Conservation (phyloP, 2,888 invertebrate genomes). For the Trachelus troglodyta region DNA sequence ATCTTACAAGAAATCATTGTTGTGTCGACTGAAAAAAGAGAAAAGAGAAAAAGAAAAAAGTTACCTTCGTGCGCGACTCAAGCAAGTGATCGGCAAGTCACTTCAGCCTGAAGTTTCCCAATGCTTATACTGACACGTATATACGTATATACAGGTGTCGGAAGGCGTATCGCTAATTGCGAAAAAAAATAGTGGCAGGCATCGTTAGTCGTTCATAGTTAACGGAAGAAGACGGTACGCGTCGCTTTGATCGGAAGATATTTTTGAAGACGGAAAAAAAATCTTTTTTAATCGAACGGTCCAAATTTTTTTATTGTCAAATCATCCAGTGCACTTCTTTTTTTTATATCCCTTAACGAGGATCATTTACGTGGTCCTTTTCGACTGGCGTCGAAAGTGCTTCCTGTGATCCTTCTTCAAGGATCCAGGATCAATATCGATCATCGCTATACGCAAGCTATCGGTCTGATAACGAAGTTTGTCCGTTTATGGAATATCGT, state of each 20-base stretch:
- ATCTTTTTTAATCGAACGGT: too few relatives aligned
- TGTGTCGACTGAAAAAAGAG: neutral
- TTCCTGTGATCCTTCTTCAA: neutral
- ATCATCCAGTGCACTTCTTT: neutral
- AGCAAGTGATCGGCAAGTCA: neutral
- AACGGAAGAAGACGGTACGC: neutral
- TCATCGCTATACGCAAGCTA: neutral
- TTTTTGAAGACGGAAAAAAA: too few relatives aligned
- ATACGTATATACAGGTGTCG: neutral
- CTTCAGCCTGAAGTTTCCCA: neutral
- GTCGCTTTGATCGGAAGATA: neutral
- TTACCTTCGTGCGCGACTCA: neutral
- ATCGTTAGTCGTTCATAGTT: neutral
- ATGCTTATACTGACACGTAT: neutral
- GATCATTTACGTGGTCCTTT: neutral
- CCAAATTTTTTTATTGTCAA: neutral
- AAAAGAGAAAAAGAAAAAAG: neutral
- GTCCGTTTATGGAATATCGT: neutral
- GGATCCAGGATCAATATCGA: neutral
- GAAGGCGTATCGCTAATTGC: neutral
- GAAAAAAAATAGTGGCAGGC: neutral
- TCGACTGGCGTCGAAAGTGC: neutral
- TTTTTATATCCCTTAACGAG: neutral
- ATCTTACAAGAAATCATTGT: neutral
- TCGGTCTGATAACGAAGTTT: neutral